A percentile compares a stretch with the other conserved stretches of the same genome.
phyloP scores from a whole-genome alignment of 2,888 invertebrate genomes.

The Pocota personata region DNA sequence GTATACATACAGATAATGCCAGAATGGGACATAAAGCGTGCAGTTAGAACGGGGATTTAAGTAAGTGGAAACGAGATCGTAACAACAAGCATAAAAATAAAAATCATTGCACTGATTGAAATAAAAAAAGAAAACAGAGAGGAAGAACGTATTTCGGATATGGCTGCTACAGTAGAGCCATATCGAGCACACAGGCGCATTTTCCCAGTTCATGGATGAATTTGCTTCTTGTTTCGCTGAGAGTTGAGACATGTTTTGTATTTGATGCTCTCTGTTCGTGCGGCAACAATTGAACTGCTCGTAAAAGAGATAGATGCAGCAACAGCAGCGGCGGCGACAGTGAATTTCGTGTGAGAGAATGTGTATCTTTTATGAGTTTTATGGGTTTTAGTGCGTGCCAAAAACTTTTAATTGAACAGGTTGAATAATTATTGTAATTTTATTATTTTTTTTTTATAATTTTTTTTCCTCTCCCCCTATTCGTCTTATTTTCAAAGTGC shows the following conservation, averaged over 20 bases:
- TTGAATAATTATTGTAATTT: conserved; percentile 71
- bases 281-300: conserved; percentile 66
- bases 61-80: conserved; percentile 84
- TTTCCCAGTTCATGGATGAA: conserved; percentile 34
- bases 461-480: background rate
- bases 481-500: conserved; percentile 14
- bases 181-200: conserved; percentile 41
- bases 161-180: background rate
- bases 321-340: conserved; percentile 10
- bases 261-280: conserved; percentile 44
- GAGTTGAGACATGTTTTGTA: background rate
- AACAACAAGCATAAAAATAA: conserved; percentile 83
- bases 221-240: conserved; percentile 9
- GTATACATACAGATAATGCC: conserved; percentile 74
- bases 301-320: conserved; percentile 71
- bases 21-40: conserved; percentile 83
- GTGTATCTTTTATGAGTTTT: conserved; percentile 81
- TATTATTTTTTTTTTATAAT: conserved; percentile 31
- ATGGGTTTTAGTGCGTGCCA: conserved; percentile 82
- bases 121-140: conserved; percentile 75
- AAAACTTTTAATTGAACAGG: conserved; percentile 81
- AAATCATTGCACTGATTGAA: conserved; percentile 83
- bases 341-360: conserved; percentile 58
- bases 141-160: conserved; percentile 39
- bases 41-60: conserved; percentile 83